phyloP scores from a whole-genome alignment of 2,113 vertebrate genomes.

The Phoenicopterus ruber region DNA sequence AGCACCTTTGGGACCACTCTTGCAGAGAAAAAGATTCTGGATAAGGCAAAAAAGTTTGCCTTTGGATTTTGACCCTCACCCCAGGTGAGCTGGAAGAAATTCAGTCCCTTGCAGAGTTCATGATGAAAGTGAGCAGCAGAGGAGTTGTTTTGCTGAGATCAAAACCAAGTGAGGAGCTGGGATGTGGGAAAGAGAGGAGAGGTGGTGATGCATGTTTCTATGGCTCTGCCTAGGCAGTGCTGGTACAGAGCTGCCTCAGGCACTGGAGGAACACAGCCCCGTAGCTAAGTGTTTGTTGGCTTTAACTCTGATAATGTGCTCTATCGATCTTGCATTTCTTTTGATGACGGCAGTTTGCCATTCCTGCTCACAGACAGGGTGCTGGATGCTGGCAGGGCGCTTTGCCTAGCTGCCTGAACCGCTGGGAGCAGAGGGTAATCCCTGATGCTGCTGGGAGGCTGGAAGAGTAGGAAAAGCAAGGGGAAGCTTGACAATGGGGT shows the following conservation, averaged over 20 bases:
- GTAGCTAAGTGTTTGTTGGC: rapidly evolving
- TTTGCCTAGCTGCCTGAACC: background rate
- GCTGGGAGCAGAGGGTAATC: background rate
- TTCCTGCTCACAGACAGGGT: background rate
- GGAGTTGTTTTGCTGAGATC: background rate
- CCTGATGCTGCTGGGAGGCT: background rate
- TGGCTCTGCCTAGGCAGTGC: background rate
- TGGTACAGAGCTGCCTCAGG: background rate
- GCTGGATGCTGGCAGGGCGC: background rate
- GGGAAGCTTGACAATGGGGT: background rate
- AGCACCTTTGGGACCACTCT: background rate
- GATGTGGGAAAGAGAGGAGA: background rate
- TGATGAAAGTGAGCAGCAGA: background rate
- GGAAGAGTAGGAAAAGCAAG: background rate
- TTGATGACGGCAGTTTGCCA: background rate
- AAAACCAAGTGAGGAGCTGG: background rate
- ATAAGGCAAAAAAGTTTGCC: background rate
- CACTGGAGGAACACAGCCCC: background rate
- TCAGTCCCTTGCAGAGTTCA: background rate
- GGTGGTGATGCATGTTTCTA: background rate
- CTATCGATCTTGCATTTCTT: rapidly evolving
- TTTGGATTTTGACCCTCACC: background rate
- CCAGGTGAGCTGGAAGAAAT: background rate
- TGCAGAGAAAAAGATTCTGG: background rate
- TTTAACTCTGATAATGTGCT: background rate